These are phyloP conservation scores for Lates japonicus DNA, from an alignment of 2,797 vertebrate genomes.

Conservation along the genomic window DNA sequence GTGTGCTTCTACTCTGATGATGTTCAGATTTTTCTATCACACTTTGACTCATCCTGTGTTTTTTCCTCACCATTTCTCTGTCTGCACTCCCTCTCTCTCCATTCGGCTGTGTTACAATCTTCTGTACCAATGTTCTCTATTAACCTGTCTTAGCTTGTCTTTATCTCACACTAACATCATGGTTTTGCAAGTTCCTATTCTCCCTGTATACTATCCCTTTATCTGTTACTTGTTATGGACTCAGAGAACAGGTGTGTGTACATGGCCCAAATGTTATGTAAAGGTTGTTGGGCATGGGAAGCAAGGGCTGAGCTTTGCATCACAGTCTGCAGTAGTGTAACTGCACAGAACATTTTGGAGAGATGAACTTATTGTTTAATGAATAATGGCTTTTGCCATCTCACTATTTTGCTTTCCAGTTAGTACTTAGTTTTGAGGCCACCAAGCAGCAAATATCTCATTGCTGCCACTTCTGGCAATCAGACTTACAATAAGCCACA, in stretches of 20 bases:
- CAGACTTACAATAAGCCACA: background rate
- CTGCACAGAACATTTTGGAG: background rate
- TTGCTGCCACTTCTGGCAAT: background rate
- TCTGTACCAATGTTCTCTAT: constrained; percentile 1
- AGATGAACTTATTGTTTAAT: background rate
- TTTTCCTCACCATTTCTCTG: background rate
- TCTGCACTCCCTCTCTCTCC: background rate
- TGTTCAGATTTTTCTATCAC: background rate
- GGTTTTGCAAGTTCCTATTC: background rate
- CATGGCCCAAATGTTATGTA: background rate
- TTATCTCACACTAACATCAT: background rate
- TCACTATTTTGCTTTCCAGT: background rate
- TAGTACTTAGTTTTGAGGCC: background rate
- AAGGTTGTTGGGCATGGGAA: too few species aligned
- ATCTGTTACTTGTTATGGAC: background rate
- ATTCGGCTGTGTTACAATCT: constrained; percentile 6
- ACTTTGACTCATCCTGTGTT: background rate
- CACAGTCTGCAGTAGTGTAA: background rate
- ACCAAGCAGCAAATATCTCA: background rate
- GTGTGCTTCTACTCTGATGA: background rate
- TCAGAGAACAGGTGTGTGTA: background rate
- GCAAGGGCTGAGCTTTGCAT: background rate
- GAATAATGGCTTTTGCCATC: background rate
- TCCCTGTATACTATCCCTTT: background rate
- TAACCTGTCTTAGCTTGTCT: background rate